Evolutionary conservation across 2,797 vertebrate species (phyloP), one percentile per base, ranked within the genome.

Genomic region (Cercopithecus petaurista): DNA sequence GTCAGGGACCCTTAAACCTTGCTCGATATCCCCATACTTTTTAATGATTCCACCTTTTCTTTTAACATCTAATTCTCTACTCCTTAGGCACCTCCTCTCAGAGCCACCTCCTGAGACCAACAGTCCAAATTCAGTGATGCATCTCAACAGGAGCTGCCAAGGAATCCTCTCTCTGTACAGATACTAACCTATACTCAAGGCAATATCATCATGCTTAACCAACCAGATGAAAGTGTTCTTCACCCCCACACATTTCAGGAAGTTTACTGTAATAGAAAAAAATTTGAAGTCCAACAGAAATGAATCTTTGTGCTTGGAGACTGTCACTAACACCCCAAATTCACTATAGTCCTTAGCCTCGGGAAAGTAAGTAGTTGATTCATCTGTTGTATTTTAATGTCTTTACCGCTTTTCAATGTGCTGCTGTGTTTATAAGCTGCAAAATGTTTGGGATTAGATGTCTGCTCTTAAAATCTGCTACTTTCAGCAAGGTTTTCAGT

Each of bases 401-500:
- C 59, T 85, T 92, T 94, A 28, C 50, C 77, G 59, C 92, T 87
- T 93, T 77, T 81, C 84, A 28, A 59, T 57, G 67, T 7, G 55
- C 59, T 93, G 36, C 5, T 96, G 90, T 96, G 85, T 95, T 97
- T 98, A 94, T 90, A 96, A 97, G 57, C 67, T 98, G 82, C 30
- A 97, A 98, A 98, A 97, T 67, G 17, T 92, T 97, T 98, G 93
- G 72, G 95, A 98, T 96, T 86, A 96, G 85, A 98, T 86, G 48
- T 96, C 93, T 97, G 39, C 90, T 95, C 10, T 86, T 98, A 82
- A 97, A 97, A 97, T 96, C 89, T 98, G 90, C 89, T 97, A 75
- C 85, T 98, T 98, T 97, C 94, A 94, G 83, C 77, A 96, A 50
- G 5, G 43, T 50, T 97, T 97, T 85, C 48, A 91, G 90, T 86